Percentiles rank a stretch among this genome's conserved stretches.
Conservation (phyloP, 2,113 vertebrate species). For the Erpornis zantholeuca region DNA sequence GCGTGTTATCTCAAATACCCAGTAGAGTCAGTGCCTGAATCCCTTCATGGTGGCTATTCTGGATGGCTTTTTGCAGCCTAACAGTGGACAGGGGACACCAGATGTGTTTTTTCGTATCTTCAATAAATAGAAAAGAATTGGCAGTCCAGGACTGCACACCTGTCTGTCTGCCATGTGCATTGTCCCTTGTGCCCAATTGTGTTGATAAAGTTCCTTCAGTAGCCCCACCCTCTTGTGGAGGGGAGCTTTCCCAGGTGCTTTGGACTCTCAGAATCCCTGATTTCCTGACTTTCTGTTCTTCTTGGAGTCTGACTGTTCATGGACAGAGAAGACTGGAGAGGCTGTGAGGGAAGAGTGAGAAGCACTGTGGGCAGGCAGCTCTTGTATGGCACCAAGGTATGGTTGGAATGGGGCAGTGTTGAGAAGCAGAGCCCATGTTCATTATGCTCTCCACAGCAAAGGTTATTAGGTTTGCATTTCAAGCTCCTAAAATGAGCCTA, state of each 20-base stretch:
- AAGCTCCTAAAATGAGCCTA: background rate
- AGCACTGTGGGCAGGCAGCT: background rate
- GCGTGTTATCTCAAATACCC: background rate
- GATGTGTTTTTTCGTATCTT: background rate
- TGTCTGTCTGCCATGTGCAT: rapidly evolving
- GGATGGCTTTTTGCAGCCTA: background rate
- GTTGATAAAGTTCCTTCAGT: background rate
- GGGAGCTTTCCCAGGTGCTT: background rate
- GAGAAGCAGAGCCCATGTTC: background rate
- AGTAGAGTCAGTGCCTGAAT: background rate
- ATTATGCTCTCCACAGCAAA: background rate
- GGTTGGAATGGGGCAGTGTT: rapidly evolving
- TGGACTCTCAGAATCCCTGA: background rate
- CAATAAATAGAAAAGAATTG: background rate
- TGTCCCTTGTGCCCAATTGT: rapidly evolving
- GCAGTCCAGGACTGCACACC: background rate
- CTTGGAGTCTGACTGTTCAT: rapidly evolving
- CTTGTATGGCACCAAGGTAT: background rate
- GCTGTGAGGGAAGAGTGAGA: background rate
- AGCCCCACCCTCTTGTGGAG: background rate
- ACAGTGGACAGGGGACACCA: rapidly evolving
- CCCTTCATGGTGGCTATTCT: background rate
- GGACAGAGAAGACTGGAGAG: background rate
- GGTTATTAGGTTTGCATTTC: background rate
- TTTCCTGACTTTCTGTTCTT: background rate